These are phyloP conservation scores for Spatula clypeata DNA, from an alignment of 2,797 vertebrate genomes.

Conservation along the genomic window DNA sequence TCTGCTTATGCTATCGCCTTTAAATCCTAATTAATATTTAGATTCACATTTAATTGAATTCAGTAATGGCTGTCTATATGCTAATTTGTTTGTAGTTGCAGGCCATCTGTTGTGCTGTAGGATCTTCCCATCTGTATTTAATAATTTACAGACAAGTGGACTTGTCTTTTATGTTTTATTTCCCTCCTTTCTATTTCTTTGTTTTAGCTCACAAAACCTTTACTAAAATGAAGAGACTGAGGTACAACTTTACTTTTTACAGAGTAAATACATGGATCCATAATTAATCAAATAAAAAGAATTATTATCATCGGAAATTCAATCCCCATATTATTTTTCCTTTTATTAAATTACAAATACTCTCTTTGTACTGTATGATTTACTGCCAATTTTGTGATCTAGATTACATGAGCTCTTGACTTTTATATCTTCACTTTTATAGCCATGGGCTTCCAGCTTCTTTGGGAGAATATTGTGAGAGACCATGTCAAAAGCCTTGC, in stretches of 20 bases:
- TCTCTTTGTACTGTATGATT: background rate
- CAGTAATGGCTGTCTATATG: constrained; percentile 37
- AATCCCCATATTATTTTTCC: constrained; percentile 21
- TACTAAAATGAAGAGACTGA: background rate
- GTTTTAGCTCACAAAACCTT: background rate
- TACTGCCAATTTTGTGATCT: background rate
- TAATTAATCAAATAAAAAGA: background rate
- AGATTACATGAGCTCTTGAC: background rate
- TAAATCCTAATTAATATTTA: constrained; percentile 77
- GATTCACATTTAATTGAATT: constrained; percentile 60
- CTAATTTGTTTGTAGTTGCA: constrained; percentile 58
- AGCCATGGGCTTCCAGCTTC: too few relatives aligned
- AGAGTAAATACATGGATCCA: background rate
- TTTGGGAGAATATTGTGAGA: too few relatives aligned
- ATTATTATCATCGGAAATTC: background rate
- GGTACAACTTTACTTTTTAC: background rate
- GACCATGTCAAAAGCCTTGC: too few relatives aligned
- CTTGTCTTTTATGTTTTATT: constrained; percentile 27
- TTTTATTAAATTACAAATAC: background rate
- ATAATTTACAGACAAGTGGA: constrained; percentile 56
- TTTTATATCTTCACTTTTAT: background rate
- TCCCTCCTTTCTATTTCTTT: background rate
- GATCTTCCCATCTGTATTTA: constrained; percentile 50
- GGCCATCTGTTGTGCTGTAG: constrained; percentile 53
- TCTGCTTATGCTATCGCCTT: constrained; percentile 19